Evolutionary conservation across 2,888 invertebrate genomes (phyloP).

Genomic region (Ryuthela nishihirai): DNA sequence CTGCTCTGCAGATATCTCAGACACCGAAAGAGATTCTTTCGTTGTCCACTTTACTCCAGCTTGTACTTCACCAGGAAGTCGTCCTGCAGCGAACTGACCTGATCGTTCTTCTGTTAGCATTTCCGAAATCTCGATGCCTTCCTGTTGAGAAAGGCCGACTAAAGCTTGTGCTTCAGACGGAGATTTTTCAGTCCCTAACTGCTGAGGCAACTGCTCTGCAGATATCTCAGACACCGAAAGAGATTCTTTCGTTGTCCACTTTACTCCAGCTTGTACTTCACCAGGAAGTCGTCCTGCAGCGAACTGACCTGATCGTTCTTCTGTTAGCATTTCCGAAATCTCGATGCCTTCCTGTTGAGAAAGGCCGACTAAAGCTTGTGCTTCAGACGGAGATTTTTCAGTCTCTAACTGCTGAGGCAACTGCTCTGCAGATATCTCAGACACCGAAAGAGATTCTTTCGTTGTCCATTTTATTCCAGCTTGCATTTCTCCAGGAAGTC

Average conservation of each 20-base stretch:
- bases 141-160: slow-evolving; percentile 22
- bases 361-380: slow-evolving; percentile 18
- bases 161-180: slow-evolving; percentile 28
- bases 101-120: slow-evolving; percentile 29
- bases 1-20: slow-evolving; percentile 25
- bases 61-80: slow-evolving; percentile 50
- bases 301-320: slow-evolving; percentile 34
- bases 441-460: slow-evolving; percentile 25
- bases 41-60: slow-evolving; percentile 33
- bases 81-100: slow-evolving; percentile 31
- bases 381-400: slow-evolving; percentile 5
- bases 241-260: slow-evolving; percentile 24
- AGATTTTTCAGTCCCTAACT: slow-evolving; percentile 8
- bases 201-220: slow-evolving; percentile 18
- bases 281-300: slow-evolving; percentile 33
- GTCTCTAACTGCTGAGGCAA: slow-evolving; percentile 10
- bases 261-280: slow-evolving; percentile 33
- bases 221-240: slow-evolving; percentile 32
- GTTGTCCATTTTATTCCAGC: slow-evolving; percentile 31
- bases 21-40: slow-evolving; percentile 32
- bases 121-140: slow-evolving; percentile 25
- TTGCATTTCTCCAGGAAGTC: slow-evolving; percentile 34
- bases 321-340: slow-evolving; percentile 24
- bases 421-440: slow-evolving; percentile 28
- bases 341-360: slow-evolving; percentile 22